phyloP scores from a whole-genome alignment of 2,113 vertebrate species.

The Salvelinus sp. region DNA sequence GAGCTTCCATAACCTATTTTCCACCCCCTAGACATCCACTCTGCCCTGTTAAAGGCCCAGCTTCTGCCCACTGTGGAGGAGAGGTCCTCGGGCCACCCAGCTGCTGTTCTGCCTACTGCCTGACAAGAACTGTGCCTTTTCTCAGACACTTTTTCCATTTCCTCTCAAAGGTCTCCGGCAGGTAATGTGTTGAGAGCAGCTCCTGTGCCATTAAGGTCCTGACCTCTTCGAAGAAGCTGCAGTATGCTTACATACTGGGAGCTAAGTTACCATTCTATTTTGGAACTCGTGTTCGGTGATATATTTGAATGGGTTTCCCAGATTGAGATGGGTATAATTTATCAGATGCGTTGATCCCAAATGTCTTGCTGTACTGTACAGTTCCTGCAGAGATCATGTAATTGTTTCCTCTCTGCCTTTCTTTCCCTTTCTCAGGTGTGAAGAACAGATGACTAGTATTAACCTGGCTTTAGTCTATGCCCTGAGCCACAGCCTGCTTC shows the following conservation, averaged over 20 bases:
- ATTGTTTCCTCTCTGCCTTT: background rate
- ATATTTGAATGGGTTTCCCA: too few species aligned
- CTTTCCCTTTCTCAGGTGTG: constrained; percentile 69
- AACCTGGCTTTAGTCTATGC: constrained; percentile 88
- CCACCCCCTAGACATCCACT: constrained; percentile 76
- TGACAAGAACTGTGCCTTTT: constrained; percentile 68
- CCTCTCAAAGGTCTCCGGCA: constrained; percentile 80
- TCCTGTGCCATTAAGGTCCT: background rate
- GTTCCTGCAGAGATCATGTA: background rate
- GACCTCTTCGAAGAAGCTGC: too few species aligned
- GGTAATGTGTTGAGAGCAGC: constrained; percentile 65
- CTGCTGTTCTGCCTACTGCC: constrained; percentile 84
- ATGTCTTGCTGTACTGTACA: too few species aligned
- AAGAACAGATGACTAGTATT: constrained; percentile 89
- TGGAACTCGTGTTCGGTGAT: too few species aligned
- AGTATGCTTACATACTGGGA: too few species aligned
- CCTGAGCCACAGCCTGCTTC: constrained; percentile 81
- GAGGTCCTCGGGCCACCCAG: constrained; percentile 67
- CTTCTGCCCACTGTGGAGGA: constrained; percentile 69
- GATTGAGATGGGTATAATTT: too few species aligned
- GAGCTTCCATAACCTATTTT: constrained; percentile 85
- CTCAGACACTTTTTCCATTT: constrained; percentile 87
- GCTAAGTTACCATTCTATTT: too few species aligned
- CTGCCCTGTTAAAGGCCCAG: constrained; percentile 83
- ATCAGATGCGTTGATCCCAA: too few species aligned